These are phyloP conservation scores for Polietes domitor DNA, from an alignment of 2,888 invertebrate species.

Conservation along the genomic window DNA sequence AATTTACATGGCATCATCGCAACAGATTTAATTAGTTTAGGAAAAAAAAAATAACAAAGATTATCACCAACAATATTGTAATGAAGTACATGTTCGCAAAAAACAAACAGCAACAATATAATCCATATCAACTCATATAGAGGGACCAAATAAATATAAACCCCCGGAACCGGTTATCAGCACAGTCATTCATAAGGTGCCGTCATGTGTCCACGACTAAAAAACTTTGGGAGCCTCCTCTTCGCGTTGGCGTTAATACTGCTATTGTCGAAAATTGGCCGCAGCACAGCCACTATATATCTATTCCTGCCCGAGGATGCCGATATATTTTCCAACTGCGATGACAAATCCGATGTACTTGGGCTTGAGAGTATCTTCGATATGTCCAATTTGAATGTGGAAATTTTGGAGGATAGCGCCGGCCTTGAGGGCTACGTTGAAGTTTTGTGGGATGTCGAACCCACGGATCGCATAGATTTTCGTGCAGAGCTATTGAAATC, in stretches of 20 bases:
- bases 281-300: not conserved
- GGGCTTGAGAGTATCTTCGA: slow-evolving; percentile 43
- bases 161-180: not conserved
- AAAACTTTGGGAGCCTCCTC: not conserved
- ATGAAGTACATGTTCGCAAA: not conserved
- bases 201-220: not conserved
- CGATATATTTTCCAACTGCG: slow-evolving; percentile 42
- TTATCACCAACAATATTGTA: not conserved
- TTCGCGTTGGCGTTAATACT: not conserved
- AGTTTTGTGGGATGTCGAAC: slow-evolving; percentile 46
- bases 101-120: slow-evolving; percentile 35
- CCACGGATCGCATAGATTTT: slow-evolving; percentile 52
- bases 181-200: not conserved
- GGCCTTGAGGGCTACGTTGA: slow-evolving; percentile 40
- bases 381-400: slow-evolving; percentile 44
- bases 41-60: not conserved
- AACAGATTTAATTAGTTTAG: slow-evolving; percentile 7
- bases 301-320: slow-evolving; percentile 48
- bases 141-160: not conserved
- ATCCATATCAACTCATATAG: not conserved
- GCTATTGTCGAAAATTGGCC: not conserved
- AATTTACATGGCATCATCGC: slow-evolving; percentile 10
- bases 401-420: slow-evolving; percentile 48
- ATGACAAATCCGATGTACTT: slow-evolving; percentile 40
- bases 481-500: slow-evolving; percentile 39